Percentiles rank a stretch among this genome's conserved stretches.
These are phyloP conservation scores for Antrozous pallidus DNA, from an alignment of 2,797 vertebrate genomes.

Conservation along the genomic window DNA sequence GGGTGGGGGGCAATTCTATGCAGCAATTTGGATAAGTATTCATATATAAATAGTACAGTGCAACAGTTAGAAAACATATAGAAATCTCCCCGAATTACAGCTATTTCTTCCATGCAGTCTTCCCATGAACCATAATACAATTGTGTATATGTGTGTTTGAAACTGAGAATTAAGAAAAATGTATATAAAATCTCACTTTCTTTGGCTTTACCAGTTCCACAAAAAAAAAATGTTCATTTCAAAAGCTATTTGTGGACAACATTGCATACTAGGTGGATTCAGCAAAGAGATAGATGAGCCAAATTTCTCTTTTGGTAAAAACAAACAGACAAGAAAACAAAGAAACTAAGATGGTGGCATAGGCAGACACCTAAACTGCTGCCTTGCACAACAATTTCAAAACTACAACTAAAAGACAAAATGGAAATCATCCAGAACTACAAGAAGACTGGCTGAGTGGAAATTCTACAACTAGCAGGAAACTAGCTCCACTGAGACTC, in stretches of 20 bases:
- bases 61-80: background rate
- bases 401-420: no score
- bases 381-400: no score
- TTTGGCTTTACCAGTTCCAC: background rate
- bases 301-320: background rate
- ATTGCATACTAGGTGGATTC: background rate
- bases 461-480: no score
- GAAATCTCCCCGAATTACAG: background rate
- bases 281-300: background rate
- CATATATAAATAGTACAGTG: background rate
- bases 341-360: no score
- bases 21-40: background rate
- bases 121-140: background rate
- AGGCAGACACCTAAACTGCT: no score
- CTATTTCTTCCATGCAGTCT: background rate
- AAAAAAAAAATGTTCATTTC: background rate
- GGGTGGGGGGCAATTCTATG: accelerated
- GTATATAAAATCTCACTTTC: background rate
- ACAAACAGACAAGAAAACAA: no score
- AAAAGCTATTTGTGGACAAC: background rate
- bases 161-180: background rate
- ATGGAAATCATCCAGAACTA: no score
- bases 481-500: no score
- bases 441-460: no score
- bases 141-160: background rate